Conservation (phyloP, 1,140 invertebrate species). For the Ephestia elutella region DNA sequence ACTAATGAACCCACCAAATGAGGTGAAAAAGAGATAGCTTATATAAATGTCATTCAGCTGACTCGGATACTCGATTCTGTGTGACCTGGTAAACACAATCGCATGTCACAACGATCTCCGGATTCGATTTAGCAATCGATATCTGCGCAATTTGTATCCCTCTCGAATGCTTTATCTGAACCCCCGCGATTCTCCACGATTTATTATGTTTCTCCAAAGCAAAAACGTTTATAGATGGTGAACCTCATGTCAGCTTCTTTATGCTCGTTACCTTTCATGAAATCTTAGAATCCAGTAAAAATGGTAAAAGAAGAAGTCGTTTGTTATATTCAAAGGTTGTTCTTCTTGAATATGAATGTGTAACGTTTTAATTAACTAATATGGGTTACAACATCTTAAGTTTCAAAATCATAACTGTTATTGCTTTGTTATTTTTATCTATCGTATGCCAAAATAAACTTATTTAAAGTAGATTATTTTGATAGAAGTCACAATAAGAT, state of each 20-base stretch:
- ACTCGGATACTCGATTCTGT: neutral
- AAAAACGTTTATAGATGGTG: conserved; percentile 1
- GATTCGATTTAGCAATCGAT: conserved; percentile 2
- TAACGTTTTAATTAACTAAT: no score
- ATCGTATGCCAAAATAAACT: no score
- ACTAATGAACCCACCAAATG: neutral
- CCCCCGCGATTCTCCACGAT: neutral
- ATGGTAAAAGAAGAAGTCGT: neutral
- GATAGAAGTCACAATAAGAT: no score
- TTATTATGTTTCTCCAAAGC: conserved; percentile 1
- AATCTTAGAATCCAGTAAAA: neutral
- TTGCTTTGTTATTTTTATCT: no score
- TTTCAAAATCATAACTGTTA: no score
- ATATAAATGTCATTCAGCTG: neutral
- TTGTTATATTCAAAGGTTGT: no score
- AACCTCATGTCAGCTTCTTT: neutral
- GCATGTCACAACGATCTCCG: neutral
- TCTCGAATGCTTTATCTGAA: conserved; percentile 1
- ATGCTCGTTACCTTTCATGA: neutral
- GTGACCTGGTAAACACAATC: conserved; percentile 4
- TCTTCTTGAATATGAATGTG: no score
- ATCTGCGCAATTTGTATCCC: conserved; percentile 1
- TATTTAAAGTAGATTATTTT: no score
- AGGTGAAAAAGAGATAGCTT: neutral
- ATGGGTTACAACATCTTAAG: no score